A percentile compares a stretch with the other conserved stretches of the same genome.
These are phyloP conservation scores for Hydrolagus affinis DNA, from an alignment of 2,113 vertebrate species.

Conservation along the genomic window DNA sequence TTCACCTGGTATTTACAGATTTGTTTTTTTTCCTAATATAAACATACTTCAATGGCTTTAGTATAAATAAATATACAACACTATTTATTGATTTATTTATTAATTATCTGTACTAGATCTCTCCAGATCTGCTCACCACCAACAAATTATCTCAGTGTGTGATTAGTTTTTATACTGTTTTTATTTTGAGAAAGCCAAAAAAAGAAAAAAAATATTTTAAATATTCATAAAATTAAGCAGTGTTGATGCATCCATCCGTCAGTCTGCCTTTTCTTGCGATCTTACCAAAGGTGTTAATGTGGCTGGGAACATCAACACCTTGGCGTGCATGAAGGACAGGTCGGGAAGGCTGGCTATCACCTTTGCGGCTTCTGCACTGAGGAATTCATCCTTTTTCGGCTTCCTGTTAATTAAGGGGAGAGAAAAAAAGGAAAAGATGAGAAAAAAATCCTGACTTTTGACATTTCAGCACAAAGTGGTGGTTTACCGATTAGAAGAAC, in stretches of 20 bases:
- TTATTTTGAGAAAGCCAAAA: conserved; percentile 41
- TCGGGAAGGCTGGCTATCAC: conserved; percentile 76
- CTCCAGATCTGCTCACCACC: conserved; percentile 69
- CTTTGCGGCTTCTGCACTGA: conserved; percentile 78
- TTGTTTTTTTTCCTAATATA: conserved; percentile 66
- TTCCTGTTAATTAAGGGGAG: conserved; percentile 56
- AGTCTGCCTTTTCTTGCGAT: conserved; percentile 59
- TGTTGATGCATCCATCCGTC: conserved; percentile 37
- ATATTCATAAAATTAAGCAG: conserved; percentile 40
- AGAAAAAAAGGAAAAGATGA: background rate
- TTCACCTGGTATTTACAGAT: conserved; percentile 76
- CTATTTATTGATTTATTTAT: conserved; percentile 54
- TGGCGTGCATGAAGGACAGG: conserved; percentile 86
- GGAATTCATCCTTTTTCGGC: conserved; percentile 79
- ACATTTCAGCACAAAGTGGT: background rate
- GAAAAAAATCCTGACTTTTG: background rate
- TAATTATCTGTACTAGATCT: conserved; percentile 41
- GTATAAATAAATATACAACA: conserved; percentile 79
- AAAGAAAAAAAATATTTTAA: conserved; percentile 44
- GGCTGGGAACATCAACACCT: conserved; percentile 86
- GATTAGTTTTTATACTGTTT: conserved; percentile 40
- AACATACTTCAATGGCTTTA: conserved; percentile 64
- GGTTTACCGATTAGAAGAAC: too few relatives aligned
- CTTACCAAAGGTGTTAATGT: conserved; percentile 70
- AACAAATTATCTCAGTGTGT: conserved; percentile 64